Evolutionary conservation across 2,797 vertebrate genomes (phyloP).

Genomic region (Anabacerthia variegaticeps): DNA sequence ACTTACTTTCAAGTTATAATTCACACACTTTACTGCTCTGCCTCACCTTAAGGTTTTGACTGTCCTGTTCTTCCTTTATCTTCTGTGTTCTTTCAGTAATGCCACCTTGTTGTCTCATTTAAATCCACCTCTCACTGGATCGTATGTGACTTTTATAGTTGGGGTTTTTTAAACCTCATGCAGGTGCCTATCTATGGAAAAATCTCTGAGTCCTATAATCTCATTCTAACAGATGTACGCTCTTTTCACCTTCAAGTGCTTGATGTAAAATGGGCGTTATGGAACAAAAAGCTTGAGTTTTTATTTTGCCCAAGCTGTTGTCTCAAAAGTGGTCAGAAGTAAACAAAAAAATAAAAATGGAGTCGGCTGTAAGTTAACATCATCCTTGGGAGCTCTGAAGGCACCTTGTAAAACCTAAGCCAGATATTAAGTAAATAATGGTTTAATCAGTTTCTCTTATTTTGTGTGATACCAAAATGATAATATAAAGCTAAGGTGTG

Average conservation of each 20-base stretch:
- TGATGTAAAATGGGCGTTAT: not conserved
- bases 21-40: not conserved
- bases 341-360: not conserved
- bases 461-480: not conserved
- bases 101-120: not conserved
- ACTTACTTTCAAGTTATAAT: not conserved
- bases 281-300: not conserved
- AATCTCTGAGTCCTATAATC: not conserved
- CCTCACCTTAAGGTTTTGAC: not conserved
- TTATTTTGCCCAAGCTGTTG: not conserved
- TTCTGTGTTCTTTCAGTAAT: not conserved
- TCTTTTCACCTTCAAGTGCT: not conserved
- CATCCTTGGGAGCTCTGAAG: not conserved
- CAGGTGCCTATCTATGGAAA: not conserved
- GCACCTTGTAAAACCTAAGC: not conserved
- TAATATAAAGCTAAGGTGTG: not conserved
- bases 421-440: not conserved
- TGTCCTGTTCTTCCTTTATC: not conserved
- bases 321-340: not conserved
- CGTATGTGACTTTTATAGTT: not conserved
- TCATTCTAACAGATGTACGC: not conserved
- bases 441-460: not conserved
- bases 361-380: not conserved
- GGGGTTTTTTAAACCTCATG: not conserved
- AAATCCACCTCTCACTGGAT: not conserved